Percentiles rank a stretch among this genome's conserved stretches.
These are phyloP conservation scores for Hestina assimilis DNA, from an alignment of 1,140 invertebrate genomes.

Conservation along the genomic window DNA sequence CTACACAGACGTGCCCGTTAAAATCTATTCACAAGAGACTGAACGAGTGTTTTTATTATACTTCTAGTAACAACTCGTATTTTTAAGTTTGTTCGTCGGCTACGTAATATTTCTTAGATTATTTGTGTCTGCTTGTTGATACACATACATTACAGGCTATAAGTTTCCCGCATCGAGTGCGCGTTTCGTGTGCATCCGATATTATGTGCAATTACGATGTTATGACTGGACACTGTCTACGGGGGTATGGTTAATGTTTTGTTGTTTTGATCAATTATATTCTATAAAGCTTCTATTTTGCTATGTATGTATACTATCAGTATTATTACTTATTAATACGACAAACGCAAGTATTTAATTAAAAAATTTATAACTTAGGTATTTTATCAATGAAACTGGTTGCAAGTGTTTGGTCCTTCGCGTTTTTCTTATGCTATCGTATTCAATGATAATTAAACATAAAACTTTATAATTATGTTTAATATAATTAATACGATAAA, in stretches of 20 bases:
- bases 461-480: too few relatives aligned
- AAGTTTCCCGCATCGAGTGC: constrained; percentile 25
- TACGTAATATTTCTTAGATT: constrained; percentile 17
- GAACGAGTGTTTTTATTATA: constrained; percentile 9
- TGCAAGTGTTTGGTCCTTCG: too few relatives aligned
- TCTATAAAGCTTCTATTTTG: neutral
- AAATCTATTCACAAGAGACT: neutral
- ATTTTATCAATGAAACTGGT: too few relatives aligned
- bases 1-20: neutral
- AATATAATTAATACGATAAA: too few relatives aligned
- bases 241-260: neutral
- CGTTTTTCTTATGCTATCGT: too few relatives aligned
- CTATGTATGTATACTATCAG: neutral
- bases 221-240: neutral
- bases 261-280: neutral
- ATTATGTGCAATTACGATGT: constrained; percentile 2
- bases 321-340: neutral
- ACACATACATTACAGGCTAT: constrained; percentile 14
- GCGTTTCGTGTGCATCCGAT: constrained; percentile 16
- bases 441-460: too few relatives aligned
- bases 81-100: neutral
- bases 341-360: neutral
- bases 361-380: neutral
- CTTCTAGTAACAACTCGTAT: constrained; percentile 7
- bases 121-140: constrained; percentile 16